phyloP scores from a whole-genome alignment of 2,797 vertebrate species.

The Cyprinodon diabolis region DNA sequence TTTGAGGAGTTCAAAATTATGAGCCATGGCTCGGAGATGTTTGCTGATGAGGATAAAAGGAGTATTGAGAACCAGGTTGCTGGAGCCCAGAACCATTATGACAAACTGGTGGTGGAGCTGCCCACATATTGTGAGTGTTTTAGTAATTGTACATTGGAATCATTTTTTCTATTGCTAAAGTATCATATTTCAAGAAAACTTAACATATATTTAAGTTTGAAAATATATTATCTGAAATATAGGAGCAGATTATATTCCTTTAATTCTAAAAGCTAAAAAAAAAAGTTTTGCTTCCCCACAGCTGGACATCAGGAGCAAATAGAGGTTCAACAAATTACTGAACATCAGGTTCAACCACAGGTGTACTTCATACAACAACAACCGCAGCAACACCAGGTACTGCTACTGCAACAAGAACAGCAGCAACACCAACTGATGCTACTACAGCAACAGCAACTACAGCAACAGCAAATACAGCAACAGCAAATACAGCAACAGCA shows the following conservation, averaged over 20 bases:
- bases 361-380: conserved; percentile 5
- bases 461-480: background rate
- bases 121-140: conserved; percentile 72
- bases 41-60: conserved; percentile 88
- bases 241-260: background rate
- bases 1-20: conserved; percentile 89
- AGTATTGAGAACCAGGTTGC: conserved; percentile 86
- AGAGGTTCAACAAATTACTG: conserved; percentile 20
- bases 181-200: background rate
- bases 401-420: background rate
- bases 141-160: background rate
- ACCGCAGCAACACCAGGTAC: background rate
- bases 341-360: conserved; percentile 16
- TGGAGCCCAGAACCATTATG: conserved; percentile 88
- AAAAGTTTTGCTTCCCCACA: conserved; percentile 22
- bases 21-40: conserved; percentile 89
- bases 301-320: conserved; percentile 32
- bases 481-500: conserved; percentile 32
- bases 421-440: background rate
- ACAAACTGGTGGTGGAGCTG: conserved; percentile 88
- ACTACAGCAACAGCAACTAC: background rate
- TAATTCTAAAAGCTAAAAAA: background rate
- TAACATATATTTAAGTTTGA: background rate
- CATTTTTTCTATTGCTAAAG: background rate
- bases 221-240: background rate